Conservation (phyloP, 2,888 invertebrate genomes). For the Muschampia plurimacula region DNA sequence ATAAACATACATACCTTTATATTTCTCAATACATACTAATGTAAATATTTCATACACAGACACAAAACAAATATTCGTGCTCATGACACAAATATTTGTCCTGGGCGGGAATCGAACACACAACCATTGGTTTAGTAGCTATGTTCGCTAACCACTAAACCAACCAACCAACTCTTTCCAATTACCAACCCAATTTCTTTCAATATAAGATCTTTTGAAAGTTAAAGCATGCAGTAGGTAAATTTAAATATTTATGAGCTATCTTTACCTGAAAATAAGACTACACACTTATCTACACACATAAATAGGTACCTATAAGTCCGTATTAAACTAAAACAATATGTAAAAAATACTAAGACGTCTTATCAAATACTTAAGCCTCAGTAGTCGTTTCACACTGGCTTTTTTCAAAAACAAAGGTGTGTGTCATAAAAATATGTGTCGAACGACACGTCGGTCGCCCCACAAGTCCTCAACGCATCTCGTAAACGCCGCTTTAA, state of each 20-base stretch:
- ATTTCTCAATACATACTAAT: no score
- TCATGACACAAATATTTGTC: no score
- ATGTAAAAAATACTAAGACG: constrained; percentile 47
- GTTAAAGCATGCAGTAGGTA: background rate
- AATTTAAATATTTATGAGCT: no score
- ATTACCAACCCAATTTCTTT: no score
- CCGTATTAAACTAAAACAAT: constrained; percentile 22
- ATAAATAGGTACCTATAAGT: background rate
- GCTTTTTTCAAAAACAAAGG: constrained; percentile 67
- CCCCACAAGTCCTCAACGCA: constrained; percentile 55
- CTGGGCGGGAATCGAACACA: no score
- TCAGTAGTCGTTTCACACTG: constrained; percentile 79
- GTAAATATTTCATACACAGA: no score
- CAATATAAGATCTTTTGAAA: background rate
- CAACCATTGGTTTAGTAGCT: no score
- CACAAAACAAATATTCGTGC: no score
- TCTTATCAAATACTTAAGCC: constrained; percentile 66
- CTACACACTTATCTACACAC: background rate
- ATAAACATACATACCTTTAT: no score
- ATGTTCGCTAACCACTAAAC: no score
- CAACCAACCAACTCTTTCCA: no score
- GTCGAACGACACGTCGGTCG: constrained; percentile 64
- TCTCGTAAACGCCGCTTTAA: constrained; percentile 76
- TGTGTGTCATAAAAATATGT: constrained; percentile 82
- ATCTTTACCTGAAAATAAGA: background rate